A percentile compares a stretch with the other conserved stretches of the same genome.
Conservation (phyloP, 2,797 vertebrate genomes). For the Tympanoctomys barrerae region DNA sequence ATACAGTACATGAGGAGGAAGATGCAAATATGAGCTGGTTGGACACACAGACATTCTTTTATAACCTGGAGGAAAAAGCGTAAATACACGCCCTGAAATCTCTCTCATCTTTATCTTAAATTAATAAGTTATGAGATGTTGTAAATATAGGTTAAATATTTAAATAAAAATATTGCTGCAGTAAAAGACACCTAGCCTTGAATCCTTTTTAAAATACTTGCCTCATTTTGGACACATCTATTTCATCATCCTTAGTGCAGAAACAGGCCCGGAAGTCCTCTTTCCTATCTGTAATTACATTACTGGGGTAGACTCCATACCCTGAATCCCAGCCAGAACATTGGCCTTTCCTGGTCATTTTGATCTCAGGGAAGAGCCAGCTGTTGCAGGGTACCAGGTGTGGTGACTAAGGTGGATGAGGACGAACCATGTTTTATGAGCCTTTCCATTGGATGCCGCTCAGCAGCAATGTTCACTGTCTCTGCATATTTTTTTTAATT, state of each 20-base stretch:
- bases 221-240: background rate
- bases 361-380: background rate
- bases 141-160: background rate
- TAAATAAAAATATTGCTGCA: background rate
- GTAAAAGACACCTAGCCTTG: background rate
- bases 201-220: background rate
- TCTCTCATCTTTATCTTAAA: constrained; percentile 61
- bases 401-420: background rate
- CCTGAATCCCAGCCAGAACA: background rate
- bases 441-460: background rate
- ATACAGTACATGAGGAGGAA: constrained; percentile 35
- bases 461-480: background rate
- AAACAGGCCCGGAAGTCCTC: background rate
- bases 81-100: constrained; percentile 14
- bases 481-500: background rate
- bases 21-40: constrained; percentile 70
- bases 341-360: background rate
- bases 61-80: background rate
- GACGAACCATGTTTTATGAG: background rate
- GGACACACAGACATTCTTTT: constrained; percentile 40
- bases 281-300: background rate
- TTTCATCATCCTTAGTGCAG: background rate
- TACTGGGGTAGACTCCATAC: background rate
- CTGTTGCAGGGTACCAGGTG: background rate
- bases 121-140: background rate